Percentiles rank a stretch among this genome's conserved stretches.
phyloP scores from a whole-genome alignment of 2,113 vertebrate genomes.

The Burhinus bistriatus region DNA sequence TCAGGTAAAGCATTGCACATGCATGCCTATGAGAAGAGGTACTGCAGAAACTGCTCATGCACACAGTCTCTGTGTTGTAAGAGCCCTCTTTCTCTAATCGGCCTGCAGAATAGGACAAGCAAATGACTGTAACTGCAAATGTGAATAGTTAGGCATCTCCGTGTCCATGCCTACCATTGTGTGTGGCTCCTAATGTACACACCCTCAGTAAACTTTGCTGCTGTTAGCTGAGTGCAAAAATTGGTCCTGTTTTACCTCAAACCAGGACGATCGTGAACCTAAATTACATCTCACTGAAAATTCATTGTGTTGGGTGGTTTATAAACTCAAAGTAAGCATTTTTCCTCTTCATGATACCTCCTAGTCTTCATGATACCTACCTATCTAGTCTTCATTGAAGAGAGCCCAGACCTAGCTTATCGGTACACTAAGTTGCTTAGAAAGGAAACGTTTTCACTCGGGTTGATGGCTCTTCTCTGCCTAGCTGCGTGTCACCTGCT shows the following conservation, averaged over 20 bases:
- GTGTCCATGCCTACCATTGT: not conserved
- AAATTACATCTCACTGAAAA: not conserved
- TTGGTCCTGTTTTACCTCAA: too few relatives aligned
- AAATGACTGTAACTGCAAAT: not conserved
- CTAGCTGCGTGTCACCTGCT: fast-evolving
- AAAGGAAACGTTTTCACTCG: not conserved
- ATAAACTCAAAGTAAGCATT: not conserved
- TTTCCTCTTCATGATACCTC: not conserved
- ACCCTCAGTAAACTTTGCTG: not conserved
- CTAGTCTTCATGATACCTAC: not conserved
- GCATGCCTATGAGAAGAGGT: slow-evolving; percentile 25
- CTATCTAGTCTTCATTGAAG: not conserved
- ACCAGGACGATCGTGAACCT: not conserved
- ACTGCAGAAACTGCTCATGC: slow-evolving; percentile 3
- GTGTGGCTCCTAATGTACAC: not conserved
- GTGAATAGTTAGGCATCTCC: not conserved
- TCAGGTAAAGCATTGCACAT: slow-evolving; percentile 81
- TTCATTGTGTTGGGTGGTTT: fast-evolving
- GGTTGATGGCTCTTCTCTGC: not conserved
- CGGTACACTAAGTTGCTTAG: not conserved
- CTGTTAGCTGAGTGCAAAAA: not conserved
- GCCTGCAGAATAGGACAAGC: not conserved
- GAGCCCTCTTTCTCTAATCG: not conserved
- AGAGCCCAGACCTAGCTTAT: not conserved
- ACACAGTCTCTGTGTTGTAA: not conserved